phyloP scores from a whole-genome alignment of 2,113 vertebrate genomes.

The Leptobrachium ailaonicum region DNA sequence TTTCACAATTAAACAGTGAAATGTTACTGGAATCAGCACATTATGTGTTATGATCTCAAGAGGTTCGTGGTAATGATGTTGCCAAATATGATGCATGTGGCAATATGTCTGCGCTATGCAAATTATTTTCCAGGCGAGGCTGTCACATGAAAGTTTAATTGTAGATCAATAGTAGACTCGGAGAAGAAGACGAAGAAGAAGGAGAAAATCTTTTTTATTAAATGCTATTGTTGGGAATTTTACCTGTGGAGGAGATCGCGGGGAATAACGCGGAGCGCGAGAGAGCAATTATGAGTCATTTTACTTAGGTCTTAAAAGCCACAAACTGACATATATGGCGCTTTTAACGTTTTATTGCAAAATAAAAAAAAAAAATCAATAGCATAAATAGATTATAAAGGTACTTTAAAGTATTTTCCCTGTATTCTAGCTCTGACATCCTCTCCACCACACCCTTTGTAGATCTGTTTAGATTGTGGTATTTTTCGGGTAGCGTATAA shows the following conservation, averaged over 20 bases:
- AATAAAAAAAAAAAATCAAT: too few species aligned
- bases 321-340: too few species aligned
- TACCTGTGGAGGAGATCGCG: not conserved
- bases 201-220: not conserved
- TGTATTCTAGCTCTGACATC: too few species aligned
- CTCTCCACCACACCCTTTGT: too few species aligned
- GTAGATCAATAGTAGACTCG: conserved; percentile 24
- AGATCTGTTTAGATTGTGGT: too few species aligned
- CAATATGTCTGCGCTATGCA: conserved; percentile 30
- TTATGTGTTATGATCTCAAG: conserved; percentile 40
- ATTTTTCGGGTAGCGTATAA: too few species aligned
- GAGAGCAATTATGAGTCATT: not conserved
- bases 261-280: not conserved
- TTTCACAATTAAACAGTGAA: conserved; percentile 47
- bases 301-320: not conserved
- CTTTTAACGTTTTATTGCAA: too few species aligned
- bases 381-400: too few species aligned
- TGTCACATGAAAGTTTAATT: conserved; percentile 17
- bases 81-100: conserved; percentile 45
- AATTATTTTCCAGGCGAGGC: conserved; percentile 12
- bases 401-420: too few species aligned
- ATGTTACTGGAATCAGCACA: conserved; percentile 42
- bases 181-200: not conserved
- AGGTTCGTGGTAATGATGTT: conserved; percentile 35
- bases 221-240: conserved; percentile 3